Evolutionary conservation across 2,113 vertebrate species (phyloP).

Genomic region (Sorex araneus): DNA sequence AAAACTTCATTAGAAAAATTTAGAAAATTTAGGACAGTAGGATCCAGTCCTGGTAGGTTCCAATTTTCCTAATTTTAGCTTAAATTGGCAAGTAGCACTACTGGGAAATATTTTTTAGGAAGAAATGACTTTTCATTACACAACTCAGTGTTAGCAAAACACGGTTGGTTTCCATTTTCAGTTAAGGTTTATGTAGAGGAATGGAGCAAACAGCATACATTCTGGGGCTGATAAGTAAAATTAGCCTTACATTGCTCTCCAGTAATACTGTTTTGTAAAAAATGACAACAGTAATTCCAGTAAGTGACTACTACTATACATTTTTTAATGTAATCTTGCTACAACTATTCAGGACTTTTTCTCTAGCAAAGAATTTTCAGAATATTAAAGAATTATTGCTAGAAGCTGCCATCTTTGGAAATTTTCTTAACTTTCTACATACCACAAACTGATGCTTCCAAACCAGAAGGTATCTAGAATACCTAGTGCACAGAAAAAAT

Average conservation of each 20-base stretch:
- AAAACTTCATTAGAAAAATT: slow-evolving; percentile 8
- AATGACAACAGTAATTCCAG: slow-evolving; percentile 38
- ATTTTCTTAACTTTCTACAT: slow-evolving; percentile 63
- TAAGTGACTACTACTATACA: not conserved
- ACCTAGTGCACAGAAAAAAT: slow-evolving; percentile 20
- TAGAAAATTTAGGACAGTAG: no score
- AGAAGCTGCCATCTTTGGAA: slow-evolving; percentile 65
- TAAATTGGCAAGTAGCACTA: not conserved
- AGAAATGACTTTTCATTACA: slow-evolving; percentile 46
- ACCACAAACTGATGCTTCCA: slow-evolving; percentile 34
- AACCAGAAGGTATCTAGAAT: slow-evolving; percentile 27
- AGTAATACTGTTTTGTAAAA: slow-evolving; percentile 59
- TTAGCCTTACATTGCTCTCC: not conserved
- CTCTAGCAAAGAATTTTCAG: slow-evolving; percentile 47
- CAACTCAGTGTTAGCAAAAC: not conserved
- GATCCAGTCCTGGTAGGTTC: not conserved
- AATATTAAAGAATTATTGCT: slow-evolving; percentile 67
- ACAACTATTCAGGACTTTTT: slow-evolving; percentile 44
- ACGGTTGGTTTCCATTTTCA: not conserved
- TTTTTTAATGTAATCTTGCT: slow-evolving; percentile 42
- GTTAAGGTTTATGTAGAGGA: not conserved
- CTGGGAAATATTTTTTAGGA: slow-evolving; percentile 33
- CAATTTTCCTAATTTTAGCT: slow-evolving; percentile 41
- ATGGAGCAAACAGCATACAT: not conserved
- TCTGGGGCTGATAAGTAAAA: slow-evolving; percentile 7